phyloP scores from a whole-genome alignment of 2,113 vertebrate species.

The Lanius collurio region DNA sequence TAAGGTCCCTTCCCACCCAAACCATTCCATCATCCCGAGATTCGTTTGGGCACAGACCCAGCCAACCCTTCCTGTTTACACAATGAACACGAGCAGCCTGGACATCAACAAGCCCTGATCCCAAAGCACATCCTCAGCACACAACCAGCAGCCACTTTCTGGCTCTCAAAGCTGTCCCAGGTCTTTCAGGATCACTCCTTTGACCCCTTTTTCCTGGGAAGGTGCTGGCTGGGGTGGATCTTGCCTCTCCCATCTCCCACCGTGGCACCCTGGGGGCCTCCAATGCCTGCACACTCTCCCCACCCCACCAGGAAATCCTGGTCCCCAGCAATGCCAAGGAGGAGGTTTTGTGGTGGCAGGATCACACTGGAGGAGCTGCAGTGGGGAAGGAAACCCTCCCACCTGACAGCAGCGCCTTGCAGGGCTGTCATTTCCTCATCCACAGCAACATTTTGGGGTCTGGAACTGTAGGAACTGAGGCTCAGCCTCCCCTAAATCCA shows the following conservation, averaged over 20 bases:
- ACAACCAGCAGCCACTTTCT: neutral
- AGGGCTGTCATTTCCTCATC: neutral
- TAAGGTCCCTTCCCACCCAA: neutral
- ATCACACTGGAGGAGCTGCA: neutral
- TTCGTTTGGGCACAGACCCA: neutral
- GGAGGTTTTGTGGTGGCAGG: neutral
- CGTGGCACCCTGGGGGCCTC: neutral
- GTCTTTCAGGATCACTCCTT: neutral
- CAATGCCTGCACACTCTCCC: no score
- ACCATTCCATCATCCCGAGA: neutral
- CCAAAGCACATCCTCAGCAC: neutral
- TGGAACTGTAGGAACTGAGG: neutral
- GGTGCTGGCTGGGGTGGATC: neutral
- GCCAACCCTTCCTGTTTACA: neutral
- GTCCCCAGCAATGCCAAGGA: rapidly evolving
- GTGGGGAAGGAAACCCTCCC: neutral
- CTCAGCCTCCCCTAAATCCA: neutral
- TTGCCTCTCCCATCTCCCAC: neutral
- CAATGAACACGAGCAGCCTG: neutral
- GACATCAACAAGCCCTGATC: neutral
- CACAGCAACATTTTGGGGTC: neutral
- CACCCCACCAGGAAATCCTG: neutral
- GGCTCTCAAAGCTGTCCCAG: neutral
- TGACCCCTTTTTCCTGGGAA: rapidly evolving
- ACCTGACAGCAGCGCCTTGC: rapidly evolving